phyloP scores from a whole-genome alignment of 2,888 invertebrate genomes.

The Pseudoips prasinana region DNA sequence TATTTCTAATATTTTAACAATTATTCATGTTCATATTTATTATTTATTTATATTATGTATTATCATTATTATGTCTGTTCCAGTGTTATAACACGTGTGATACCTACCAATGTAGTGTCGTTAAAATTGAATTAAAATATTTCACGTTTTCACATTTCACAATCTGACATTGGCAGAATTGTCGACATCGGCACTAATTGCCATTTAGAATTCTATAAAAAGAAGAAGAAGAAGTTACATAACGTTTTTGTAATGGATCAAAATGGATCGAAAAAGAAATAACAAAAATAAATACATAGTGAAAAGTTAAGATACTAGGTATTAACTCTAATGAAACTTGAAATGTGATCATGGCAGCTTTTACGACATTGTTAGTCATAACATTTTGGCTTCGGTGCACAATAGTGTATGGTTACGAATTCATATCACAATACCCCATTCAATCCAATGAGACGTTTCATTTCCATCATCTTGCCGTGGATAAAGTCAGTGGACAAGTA shows the following conservation, averaged over 20 bases:
- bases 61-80: too few relatives aligned
- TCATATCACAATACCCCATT: constrained; percentile 76
- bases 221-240: too few relatives aligned
- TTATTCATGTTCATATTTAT: too few relatives aligned
- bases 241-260: constrained; percentile 60
- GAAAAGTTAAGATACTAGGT: constrained; percentile 53
- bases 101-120: too few relatives aligned
- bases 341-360: constrained; percentile 76
- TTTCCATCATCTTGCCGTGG: constrained; percentile 83
- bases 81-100: too few relatives aligned
- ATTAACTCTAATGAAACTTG: constrained; percentile 45
- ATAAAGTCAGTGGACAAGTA: constrained; percentile 84
- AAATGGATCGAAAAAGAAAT: constrained; percentile 76
- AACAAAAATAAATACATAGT: constrained; percentile 48
- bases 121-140: too few relatives aligned
- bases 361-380: constrained; percentile 68
- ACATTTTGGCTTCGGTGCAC: constrained; percentile 73
- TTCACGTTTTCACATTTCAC: too few relatives aligned
- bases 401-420: constrained; percentile 74
- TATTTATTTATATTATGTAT: too few relatives aligned
- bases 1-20: too few relatives aligned
- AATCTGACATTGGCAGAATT: too few relatives aligned
- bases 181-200: too few relatives aligned
- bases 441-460: constrained; percentile 71
- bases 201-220: too few relatives aligned